Percentiles rank a stretch among this genome's conserved stretches.
phyloP scores from a whole-genome alignment of 1,140 invertebrate species.

The Adoxophyes honmai region DNA sequence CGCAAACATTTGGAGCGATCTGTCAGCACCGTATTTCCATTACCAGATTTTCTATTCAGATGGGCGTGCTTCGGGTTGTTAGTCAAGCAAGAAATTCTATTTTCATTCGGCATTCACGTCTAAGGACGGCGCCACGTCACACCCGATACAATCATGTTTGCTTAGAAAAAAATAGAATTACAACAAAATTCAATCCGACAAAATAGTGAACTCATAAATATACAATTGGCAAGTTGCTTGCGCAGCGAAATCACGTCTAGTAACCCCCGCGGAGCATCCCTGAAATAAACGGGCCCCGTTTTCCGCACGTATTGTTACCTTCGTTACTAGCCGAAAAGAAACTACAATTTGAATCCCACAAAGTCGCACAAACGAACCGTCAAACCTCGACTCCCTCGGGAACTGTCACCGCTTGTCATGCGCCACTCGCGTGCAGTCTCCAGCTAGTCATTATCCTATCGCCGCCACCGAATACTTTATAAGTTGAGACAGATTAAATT shows the following conservation, averaged over 20 bases:
- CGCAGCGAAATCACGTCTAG: slow-evolving; percentile 63
- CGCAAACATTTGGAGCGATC: slow-evolving; percentile 6
- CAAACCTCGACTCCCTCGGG: slow-evolving; percentile 50
- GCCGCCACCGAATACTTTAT: neutral
- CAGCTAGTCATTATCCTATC: slow-evolving; percentile 7
- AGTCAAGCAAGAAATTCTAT: slow-evolving; percentile 21
- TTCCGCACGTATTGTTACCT: slow-evolving; percentile 68
- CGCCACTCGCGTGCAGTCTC: neutral
- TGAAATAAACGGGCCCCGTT: slow-evolving; percentile 51
- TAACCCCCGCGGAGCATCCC: slow-evolving; percentile 50
- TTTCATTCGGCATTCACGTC: slow-evolving; percentile 10
- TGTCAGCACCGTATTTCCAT: slow-evolving; percentile 7
- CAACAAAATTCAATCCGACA: slow-evolving; percentile 50
- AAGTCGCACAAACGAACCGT: slow-evolving; percentile 64
- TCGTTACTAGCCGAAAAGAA: slow-evolving; percentile 61
- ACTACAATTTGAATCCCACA: slow-evolving; percentile 64
- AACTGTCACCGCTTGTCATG: slow-evolving; percentile 44
- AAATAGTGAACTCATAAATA: slow-evolving; percentile 72
- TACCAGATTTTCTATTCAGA: slow-evolving; percentile 8
- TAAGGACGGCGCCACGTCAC: slow-evolving; percentile 1
- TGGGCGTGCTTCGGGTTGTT: neutral
- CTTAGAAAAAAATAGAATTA: slow-evolving; percentile 37
- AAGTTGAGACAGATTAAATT: neutral
- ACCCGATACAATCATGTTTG: slow-evolving; percentile 12
- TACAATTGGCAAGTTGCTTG: slow-evolving; percentile 68